Evolutionary conservation across 2,797 vertebrate genomes (phyloP).

Genomic region (Esox lucius): DNA sequence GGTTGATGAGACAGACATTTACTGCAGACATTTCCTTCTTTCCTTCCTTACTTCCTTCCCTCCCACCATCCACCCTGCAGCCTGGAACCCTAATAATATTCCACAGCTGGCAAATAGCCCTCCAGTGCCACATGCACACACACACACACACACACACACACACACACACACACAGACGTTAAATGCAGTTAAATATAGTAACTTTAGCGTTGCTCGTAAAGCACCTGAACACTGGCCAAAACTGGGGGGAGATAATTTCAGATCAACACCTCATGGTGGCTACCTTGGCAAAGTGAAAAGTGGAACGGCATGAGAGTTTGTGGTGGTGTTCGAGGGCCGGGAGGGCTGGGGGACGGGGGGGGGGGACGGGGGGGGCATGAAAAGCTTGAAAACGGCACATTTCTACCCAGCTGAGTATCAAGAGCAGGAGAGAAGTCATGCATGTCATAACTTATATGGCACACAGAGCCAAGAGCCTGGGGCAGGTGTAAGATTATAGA

Average conservation of each 20-base stretch:
- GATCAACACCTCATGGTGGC: background rate
- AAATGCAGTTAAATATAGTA: conserved; percentile 4
- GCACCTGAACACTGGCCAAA: conserved; percentile 1
- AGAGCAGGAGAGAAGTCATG: background rate
- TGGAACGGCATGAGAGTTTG: background rate
- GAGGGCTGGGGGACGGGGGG: background rate
- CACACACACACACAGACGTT: background rate
- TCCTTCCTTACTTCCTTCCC: background rate
- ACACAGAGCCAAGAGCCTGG: background rate
- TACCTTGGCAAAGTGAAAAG: background rate
- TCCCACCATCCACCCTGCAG: background rate
- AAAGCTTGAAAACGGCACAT: background rate
- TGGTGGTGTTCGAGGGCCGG: background rate
- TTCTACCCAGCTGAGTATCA: background rate
- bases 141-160: conserved; percentile 7
- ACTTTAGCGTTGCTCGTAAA: conserved; percentile 5
- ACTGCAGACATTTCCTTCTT: background rate
- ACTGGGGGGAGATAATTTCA: background rate
- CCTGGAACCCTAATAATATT: background rate
- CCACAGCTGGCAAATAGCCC: background rate
- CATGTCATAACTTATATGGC: conserved; percentile 1
- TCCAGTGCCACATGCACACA: background rate
- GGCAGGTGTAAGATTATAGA: background rate
- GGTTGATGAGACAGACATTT: background rate
- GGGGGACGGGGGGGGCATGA: background rate